phyloP scores from a whole-genome alignment of 2,888 invertebrate species.

The Ochropleura plecta region DNA sequence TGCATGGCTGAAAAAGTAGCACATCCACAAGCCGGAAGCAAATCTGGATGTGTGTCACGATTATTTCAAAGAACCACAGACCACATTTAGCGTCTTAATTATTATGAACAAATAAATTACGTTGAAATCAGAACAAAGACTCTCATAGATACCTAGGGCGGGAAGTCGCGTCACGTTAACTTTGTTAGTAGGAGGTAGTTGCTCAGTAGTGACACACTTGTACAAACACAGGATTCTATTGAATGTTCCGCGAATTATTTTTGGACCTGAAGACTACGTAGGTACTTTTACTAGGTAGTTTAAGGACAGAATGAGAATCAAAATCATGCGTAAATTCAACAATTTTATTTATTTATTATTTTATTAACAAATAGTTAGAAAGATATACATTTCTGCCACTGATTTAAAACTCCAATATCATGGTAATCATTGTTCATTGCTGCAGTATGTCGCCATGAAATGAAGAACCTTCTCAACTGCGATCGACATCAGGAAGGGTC shows the following conservation, averaged over 20 bases:
- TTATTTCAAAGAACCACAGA: too few relatives aligned
- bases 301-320: neutral
- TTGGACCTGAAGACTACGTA: neutral
- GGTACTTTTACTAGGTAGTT: too few relatives aligned
- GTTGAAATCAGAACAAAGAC: too few relatives aligned
- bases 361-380: neutral
- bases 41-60: too few relatives aligned
- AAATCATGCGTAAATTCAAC: conserved; percentile 1
- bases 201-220: neutral
- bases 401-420: neutral
- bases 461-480: conserved; percentile 21
- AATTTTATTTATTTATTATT: conserved; percentile 13
- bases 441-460: conserved; percentile 75
- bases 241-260: neutral
- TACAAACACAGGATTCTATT: neutral
- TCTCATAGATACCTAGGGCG: too few relatives aligned
- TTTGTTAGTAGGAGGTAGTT: neutral
- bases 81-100: too few relatives aligned
- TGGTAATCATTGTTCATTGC: conserved; percentile 27
- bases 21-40: too few relatives aligned
- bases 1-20: too few relatives aligned
- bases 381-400: neutral
- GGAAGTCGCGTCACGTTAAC: neutral
- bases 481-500: conserved; percentile 41
- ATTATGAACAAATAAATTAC: too few relatives aligned